These are phyloP conservation scores for Petrophora chlorosata DNA, from an alignment of 2,888 invertebrate species.

Conservation along the genomic window DNA sequence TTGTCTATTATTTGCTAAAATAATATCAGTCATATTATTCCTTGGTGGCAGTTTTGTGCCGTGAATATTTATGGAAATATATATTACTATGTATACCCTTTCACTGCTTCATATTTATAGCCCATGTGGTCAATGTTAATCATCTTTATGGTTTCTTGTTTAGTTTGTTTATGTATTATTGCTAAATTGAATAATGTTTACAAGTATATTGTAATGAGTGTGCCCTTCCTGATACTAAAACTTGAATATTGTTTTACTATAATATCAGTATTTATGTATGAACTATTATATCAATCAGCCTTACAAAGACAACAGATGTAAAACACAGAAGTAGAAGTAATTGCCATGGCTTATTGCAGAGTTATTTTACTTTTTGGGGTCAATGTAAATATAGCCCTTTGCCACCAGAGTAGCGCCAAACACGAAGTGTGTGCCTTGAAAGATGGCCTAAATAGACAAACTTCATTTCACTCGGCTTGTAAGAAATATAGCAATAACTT, in stretches of 20 bases:
- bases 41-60: conserved; percentile 72
- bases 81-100: conserved; percentile 35
- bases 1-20: conserved; percentile 63
- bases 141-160: conserved; percentile 54
- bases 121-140: conserved; percentile 58
- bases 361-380: conserved; percentile 59
- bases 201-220: conserved; percentile 26
- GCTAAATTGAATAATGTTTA: conserved; percentile 34
- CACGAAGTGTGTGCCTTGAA: conserved; percentile 59
- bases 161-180: conserved; percentile 38
- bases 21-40: conserved; percentile 55
- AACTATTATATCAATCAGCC: conserved; percentile 30
- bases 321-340: conserved; percentile 41
- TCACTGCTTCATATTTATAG: conserved; percentile 75
- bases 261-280: conserved; percentile 33
- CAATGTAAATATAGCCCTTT: conserved; percentile 52
- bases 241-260: conserved; percentile 12
- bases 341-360: conserved; percentile 48
- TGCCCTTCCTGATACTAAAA: conserved; percentile 29
- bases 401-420: conserved; percentile 53
- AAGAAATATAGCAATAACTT: no score
- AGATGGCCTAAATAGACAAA: conserved; percentile 50
- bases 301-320: conserved; percentile 29
- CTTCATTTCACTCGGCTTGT: background rate
- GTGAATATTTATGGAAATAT: conserved; percentile 48